Evolutionary conservation across 2,113 vertebrate genomes (phyloP).

Genomic region (Eptatretus burgeri): DNA sequence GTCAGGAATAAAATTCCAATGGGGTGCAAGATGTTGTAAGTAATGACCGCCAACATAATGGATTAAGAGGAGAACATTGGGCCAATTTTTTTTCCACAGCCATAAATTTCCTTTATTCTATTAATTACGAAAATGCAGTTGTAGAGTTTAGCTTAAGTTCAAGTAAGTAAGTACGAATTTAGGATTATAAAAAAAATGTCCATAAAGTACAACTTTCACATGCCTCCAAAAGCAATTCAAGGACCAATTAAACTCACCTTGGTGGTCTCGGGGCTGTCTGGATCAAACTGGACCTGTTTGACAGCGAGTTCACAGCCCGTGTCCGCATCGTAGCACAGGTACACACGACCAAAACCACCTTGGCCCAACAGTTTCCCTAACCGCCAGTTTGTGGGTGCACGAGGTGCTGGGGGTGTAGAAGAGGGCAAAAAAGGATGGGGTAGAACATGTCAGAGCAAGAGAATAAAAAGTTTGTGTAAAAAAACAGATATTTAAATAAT

Average conservation of each 20-base stretch:
- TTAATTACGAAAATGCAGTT: too few species aligned
- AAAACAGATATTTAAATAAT: background rate
- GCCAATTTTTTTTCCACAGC: too few species aligned
- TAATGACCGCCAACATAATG: too few species aligned
- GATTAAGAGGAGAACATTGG: too few species aligned
- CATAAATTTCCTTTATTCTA: too few species aligned
- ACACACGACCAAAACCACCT: conserved; percentile 77
- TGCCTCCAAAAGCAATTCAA: background rate
- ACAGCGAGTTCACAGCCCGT: conserved; percentile 79
- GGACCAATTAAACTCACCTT: conserved; percentile 30
- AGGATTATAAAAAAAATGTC: background rate
- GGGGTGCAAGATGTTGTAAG: too few species aligned
- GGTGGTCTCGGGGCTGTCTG: conserved; percentile 82
- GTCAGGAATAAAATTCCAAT: too few species aligned
- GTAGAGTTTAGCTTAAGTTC: too few species aligned
- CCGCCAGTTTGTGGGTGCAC: conserved; percentile 92
- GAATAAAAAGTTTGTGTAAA: background rate
- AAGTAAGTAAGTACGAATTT: too few species aligned
- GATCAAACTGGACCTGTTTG: conserved; percentile 95
- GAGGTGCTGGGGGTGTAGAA: conserved; percentile 32
- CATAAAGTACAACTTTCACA: background rate
- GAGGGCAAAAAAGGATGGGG: background rate
- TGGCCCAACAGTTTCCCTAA: conserved; percentile 80
- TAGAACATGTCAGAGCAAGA: background rate
- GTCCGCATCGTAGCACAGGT: conserved; percentile 78